Percentiles rank a stretch among this genome's conserved stretches.
phyloP scores from a whole-genome alignment of 2,888 invertebrate genomes.

The Clanis bilineata region DNA sequence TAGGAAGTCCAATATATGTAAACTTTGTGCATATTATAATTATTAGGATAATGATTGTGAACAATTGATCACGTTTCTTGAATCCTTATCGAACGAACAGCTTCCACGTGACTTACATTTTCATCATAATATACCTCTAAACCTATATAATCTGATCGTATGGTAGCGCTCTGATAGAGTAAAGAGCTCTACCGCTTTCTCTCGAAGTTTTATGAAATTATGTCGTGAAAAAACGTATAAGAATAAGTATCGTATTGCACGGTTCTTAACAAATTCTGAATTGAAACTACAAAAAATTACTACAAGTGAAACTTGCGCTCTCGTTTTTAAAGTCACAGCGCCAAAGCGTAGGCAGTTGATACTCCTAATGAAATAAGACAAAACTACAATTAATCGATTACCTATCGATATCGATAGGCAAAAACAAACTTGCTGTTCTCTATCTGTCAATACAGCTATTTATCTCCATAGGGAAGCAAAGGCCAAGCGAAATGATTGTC shows the following conservation, averaged over 20 bases:
- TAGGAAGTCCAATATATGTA: background rate
- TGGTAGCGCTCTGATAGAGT: conserved; percentile 33
- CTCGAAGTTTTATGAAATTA: conserved; percentile 18
- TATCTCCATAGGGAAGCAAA: too few species aligned
- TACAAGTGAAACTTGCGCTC: conserved; percentile 53
- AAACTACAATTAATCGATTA: background rate
- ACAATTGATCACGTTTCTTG: conserved; percentile 59
- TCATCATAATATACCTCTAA: conserved; percentile 50
- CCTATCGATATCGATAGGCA: background rate
- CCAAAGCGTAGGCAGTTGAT: background rate
- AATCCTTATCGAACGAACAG: conserved; percentile 57
- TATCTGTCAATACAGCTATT: background rate
- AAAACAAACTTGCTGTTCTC: background rate
- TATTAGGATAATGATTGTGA: conserved; percentile 28
- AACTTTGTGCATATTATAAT: too few species aligned
- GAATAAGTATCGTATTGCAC: background rate
- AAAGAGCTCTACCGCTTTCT: conserved; percentile 44
- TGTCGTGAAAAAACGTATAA: background rate
- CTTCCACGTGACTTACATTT: conserved; percentile 53
- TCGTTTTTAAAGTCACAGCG: conserved; percentile 47
- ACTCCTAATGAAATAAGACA: background rate
- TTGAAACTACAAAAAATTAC: conserved; percentile 36
- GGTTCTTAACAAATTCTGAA: conserved; percentile 27
- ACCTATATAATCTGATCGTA: too few species aligned
- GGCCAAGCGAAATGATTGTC: too few species aligned